Conservation (phyloP, 2,113 vertebrate genomes). For the Azemiops feae region DNA sequence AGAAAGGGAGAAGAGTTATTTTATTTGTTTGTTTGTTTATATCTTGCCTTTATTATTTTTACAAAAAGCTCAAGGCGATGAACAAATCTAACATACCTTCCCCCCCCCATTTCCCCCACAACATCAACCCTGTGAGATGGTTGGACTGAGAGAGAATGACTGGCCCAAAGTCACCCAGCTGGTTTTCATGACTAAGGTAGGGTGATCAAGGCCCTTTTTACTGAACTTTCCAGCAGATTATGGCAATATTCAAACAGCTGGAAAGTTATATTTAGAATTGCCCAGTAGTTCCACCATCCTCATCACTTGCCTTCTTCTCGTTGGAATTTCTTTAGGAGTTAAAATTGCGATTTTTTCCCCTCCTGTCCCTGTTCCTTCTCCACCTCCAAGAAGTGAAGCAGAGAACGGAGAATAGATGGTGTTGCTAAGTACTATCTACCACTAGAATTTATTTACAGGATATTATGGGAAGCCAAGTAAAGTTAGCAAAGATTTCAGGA, state of each 20-base stretch:
- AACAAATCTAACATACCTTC: neutral
- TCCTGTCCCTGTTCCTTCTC: neutral
- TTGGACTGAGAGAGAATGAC: neutral
- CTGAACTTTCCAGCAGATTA: neutral
- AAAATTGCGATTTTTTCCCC: neutral
- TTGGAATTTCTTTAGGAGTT: neutral
- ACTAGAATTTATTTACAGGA: neutral
- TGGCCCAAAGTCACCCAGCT: neutral
- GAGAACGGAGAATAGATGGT: neutral
- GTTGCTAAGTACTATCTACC: neutral
- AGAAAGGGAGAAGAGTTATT: neutral
- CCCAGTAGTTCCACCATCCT: neutral
- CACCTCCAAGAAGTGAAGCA: neutral
- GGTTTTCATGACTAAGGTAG: neutral
- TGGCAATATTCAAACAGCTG: neutral
- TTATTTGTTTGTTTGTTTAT: neutral
- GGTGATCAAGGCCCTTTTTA: neutral
- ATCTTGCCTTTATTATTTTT: neutral
- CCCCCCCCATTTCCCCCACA: neutral
- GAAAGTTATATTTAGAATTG: neutral
- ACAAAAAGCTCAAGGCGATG: neutral
- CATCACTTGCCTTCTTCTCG: neutral
- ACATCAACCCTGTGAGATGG: neutral
- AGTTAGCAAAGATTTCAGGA: neutral
- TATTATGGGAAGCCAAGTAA: neutral